These are phyloP conservation scores for Hirtodrosophila histrioides DNA, from an alignment of 2,888 invertebrate genomes.

Conservation along the genomic window DNA sequence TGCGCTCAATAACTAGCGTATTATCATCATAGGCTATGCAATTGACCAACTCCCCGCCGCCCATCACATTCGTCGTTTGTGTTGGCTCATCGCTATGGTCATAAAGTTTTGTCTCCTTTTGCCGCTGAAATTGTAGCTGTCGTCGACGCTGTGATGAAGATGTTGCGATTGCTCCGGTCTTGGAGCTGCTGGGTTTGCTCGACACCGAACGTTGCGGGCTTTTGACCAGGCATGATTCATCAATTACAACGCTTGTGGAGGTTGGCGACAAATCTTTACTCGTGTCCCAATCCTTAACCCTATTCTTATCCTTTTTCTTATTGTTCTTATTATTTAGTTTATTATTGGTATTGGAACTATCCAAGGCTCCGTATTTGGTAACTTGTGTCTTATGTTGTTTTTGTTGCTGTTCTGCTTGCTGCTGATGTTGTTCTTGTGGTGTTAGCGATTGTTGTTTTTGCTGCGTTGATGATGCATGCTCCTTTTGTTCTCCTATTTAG, in stretches of 20 bases:
- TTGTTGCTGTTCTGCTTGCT: conserved; percentile 45
- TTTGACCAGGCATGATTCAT: conserved; percentile 67
- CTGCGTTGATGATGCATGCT: conserved; percentile 49
- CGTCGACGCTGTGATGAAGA: conserved; percentile 64
- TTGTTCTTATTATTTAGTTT: conserved; percentile 71
- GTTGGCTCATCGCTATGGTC: conserved; percentile 57
- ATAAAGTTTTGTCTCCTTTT: conserved; percentile 67
- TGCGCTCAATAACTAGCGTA: conserved; percentile 67
- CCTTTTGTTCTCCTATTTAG: conserved; percentile 52
- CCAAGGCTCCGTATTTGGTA: conserved; percentile 69
- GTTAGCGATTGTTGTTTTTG: conserved; percentile 43
- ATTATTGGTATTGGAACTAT: conserved; percentile 67
- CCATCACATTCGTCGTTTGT: conserved; percentile 35
- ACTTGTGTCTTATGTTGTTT: conserved; percentile 51
- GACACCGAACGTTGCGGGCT: conserved; percentile 13
- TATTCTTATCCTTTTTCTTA: conserved; percentile 60
- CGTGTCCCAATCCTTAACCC: conserved; percentile 39
- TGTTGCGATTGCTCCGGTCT: conserved; percentile 43
- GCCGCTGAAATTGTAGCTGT: conserved; percentile 67
- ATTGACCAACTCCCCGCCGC: conserved; percentile 68
- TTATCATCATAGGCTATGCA: conserved; percentile 73
- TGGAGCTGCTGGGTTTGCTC: conserved; percentile 40
- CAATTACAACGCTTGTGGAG: conserved; percentile 38
- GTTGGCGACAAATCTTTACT: conserved; percentile 52
- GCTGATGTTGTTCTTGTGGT: conserved; percentile 37